Percentiles rank a stretch among this genome's conserved stretches.
phyloP scores from a whole-genome alignment of 2,113 vertebrate species.

The Synodontis membranacea region DNA sequence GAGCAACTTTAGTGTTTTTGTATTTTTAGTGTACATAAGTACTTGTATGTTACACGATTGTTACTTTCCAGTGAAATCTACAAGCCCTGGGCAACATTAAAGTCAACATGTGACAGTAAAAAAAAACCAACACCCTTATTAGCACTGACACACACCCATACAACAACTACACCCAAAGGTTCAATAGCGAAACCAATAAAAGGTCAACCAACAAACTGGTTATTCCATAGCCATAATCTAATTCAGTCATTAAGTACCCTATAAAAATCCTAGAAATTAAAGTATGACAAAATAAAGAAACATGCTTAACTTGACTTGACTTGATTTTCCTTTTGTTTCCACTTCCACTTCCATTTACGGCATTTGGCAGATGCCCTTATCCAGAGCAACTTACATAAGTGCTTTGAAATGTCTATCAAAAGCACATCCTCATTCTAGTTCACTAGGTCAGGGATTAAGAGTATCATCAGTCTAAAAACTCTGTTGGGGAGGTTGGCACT shows the following conservation, averaged over 20 bases:
- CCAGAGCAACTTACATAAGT: not conserved
- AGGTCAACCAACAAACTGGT: conserved; percentile 3
- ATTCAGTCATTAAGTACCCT: not conserved
- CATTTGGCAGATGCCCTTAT: not conserved
- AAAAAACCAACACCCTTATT: conserved; percentile 18
- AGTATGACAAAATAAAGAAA: not conserved
- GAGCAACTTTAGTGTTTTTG: conserved; percentile 52
- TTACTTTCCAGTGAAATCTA: conserved; percentile 58
- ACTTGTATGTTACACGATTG: conserved; percentile 55
- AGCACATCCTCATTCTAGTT: not conserved
- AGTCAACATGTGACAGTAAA: conserved; percentile 28
- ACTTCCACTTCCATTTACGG: conserved; percentile 5
- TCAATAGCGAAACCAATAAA: conserved; percentile 12
- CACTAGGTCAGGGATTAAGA: not conserved
- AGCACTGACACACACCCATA: conserved; percentile 46
- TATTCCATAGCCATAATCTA: not conserved
- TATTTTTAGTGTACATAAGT: conserved; percentile 51
- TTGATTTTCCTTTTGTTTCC: not conserved
- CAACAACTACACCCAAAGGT: not conserved
- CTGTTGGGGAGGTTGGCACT: not conserved
- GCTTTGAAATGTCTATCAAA: not conserved
- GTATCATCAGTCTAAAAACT: not conserved
- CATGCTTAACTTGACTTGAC: not conserved
- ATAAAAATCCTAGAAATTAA: not conserved
- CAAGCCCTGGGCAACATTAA: conserved; percentile 10